A percentile compares a stretch with the other conserved stretches of the same genome.
phyloP scores from a whole-genome alignment of 2,797 vertebrate species.

The Oreonectes daqikongensis region DNA sequence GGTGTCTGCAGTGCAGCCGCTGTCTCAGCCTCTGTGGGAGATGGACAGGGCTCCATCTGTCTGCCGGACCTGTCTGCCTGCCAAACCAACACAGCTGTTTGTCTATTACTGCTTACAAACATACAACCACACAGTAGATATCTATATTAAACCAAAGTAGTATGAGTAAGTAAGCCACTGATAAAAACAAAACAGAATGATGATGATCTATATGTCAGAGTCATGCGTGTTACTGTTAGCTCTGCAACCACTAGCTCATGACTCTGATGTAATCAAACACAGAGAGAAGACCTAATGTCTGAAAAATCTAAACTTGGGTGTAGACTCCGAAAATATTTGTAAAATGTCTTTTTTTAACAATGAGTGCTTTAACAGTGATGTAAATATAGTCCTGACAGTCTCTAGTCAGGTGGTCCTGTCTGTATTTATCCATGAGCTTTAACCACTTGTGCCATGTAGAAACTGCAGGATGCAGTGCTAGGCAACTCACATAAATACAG shows the following conservation, averaged over 20 bases:
- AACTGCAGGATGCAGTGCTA: conserved; percentile 13
- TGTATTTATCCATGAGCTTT: conserved; percentile 3
- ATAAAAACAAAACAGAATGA: conserved; percentile 1
- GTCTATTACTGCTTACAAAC: conserved; percentile 24
- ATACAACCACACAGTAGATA: conserved; percentile 57
- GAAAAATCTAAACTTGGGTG: not conserved
- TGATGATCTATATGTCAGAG: no score
- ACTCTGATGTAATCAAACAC: not conserved
- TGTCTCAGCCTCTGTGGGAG: conserved; percentile 60
- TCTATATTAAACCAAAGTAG: no score
- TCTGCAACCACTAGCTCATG: no score
- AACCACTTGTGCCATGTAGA: conserved; percentile 8
- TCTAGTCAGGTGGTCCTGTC: conserved; percentile 26
- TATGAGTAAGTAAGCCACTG: not conserved
- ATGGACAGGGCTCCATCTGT: conserved; percentile 50
- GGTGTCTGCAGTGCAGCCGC: conserved; percentile 74
- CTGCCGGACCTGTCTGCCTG: conserved; percentile 34
- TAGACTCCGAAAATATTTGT: conserved; percentile 11
- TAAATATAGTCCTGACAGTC: conserved; percentile 2
- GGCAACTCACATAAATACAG: conserved; percentile 24
- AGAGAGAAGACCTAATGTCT: conserved; percentile 5
- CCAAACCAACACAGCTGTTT: conserved; percentile 37
- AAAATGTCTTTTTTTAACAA: conserved; percentile 2
- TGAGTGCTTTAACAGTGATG: not conserved
- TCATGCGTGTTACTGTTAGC: no score